Evolutionary conservation across 2,888 invertebrate genomes (phyloP).

Genomic region (Achlya flavicornis): DNA sequence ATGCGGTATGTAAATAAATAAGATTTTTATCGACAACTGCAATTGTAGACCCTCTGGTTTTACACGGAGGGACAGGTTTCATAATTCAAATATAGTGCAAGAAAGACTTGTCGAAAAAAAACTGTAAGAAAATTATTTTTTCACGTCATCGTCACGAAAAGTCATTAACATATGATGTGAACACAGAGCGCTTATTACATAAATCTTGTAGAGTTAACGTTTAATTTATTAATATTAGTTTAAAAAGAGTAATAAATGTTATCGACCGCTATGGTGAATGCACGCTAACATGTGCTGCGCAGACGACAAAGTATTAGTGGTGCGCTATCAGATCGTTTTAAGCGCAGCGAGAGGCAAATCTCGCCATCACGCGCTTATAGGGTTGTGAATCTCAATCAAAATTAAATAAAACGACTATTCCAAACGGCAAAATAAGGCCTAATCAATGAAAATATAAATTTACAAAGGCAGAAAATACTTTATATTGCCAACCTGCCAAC

Average conservation of each 20-base stretch:
- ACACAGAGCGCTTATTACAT: too few relatives aligned
- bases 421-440: not conserved
- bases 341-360: conserved; percentile 18
- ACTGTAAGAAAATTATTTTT: too few relatives aligned
- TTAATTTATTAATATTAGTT: too few relatives aligned
- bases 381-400: not conserved
- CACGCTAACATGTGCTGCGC: not conserved
- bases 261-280: not conserved
- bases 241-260: too few relatives aligned
- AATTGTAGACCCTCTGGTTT: not conserved
- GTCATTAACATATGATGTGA: too few relatives aligned
- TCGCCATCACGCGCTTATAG: not conserved
- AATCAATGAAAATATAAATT: not conserved
- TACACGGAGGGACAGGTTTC: not conserved
- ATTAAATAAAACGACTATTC: not conserved
- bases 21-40: not conserved
- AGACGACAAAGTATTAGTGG: conserved; percentile 36
- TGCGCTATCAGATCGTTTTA: conserved; percentile 35
- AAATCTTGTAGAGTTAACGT: too few relatives aligned
- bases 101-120: not conserved
- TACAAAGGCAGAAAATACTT: not conserved
- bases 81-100: not conserved
- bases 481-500: conserved; percentile 43
- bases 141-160: too few relatives aligned
- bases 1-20: not conserved